Percentiles rank a stretch among this genome's conserved stretches.
Evolutionary conservation across 2,113 vertebrate species (phyloP).

Genomic region (Sinosuthora webbiana): DNA sequence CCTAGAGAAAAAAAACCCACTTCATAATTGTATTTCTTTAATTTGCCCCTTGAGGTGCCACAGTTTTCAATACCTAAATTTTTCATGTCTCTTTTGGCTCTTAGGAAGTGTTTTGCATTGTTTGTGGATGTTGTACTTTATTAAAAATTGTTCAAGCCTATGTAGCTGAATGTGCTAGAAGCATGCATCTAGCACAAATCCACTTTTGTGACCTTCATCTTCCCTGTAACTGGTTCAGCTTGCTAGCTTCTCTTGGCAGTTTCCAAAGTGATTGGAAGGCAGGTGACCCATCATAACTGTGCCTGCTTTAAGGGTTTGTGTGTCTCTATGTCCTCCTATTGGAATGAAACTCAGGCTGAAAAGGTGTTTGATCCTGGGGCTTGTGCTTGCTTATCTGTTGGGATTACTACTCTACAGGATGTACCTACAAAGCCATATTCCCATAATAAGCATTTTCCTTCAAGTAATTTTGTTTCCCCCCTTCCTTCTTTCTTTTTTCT

Average conservation of each 20-base stretch:
- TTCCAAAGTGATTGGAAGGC: neutral
- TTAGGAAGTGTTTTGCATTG: neutral
- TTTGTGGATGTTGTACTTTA: neutral
- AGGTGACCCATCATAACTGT: neutral
- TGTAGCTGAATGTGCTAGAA: neutral
- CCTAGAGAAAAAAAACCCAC: neutral
- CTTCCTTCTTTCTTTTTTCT: neutral
- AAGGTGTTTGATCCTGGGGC: neutral
- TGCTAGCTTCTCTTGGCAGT: neutral
- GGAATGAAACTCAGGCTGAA: neutral
- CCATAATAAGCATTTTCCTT: neutral
- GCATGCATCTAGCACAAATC: neutral
- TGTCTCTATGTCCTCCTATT: neutral
- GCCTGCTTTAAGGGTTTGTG: neutral
- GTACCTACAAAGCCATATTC: neutral
- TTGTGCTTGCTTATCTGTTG: neutral
- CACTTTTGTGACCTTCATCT: neutral
- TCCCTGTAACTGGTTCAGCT: neutral
- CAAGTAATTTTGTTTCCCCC: fast-evolving
- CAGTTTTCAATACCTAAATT: neutral
- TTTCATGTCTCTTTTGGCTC: neutral
- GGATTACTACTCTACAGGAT: neutral
- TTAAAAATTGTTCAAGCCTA: neutral
- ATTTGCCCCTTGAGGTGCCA: neutral
- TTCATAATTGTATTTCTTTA: neutral